Evolutionary conservation across 1,140 invertebrate genomes (phyloP).

Genomic region (Ericerus pela): DNA sequence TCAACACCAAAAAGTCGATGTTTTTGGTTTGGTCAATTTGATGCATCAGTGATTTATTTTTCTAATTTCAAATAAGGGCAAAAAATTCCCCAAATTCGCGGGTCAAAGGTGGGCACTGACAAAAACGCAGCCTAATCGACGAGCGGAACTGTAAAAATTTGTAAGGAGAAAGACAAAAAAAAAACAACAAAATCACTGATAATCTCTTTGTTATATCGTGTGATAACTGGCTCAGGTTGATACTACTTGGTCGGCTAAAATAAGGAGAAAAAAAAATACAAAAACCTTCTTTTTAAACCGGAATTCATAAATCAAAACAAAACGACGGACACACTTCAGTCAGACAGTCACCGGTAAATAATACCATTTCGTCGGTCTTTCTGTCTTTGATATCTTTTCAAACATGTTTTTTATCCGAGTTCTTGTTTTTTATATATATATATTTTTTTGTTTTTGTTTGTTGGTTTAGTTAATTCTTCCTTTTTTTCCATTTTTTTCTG

Average conservation of each 20-base stretch:
- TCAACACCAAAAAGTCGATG: no score
- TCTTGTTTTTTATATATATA: conserved; percentile 1
- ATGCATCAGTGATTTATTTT: no score
- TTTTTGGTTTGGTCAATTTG: no score
- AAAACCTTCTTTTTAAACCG: conserved; percentile 9
- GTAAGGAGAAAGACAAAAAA: no score
- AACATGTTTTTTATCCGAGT: conserved; percentile 12
- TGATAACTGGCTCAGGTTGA: conserved; percentile 9
- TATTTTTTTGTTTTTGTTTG: conserved; percentile 1
- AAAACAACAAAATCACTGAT: no score
- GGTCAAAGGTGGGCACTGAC: no score
- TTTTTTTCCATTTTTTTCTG: conserved; percentile 1
- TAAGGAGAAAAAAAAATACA: conserved; percentile 6
- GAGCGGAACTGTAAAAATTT: no score
- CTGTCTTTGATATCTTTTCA: conserved; percentile 10
- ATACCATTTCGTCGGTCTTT: conserved; percentile 12
- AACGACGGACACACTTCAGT: conserved; percentile 11
- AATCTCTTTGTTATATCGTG: conserved; percentile 8
- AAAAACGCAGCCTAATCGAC: no score
- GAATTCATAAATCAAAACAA: conserved; percentile 12
- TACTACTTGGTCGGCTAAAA: conserved; percentile 6
- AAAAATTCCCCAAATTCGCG: no score
- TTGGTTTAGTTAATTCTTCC: conserved; percentile 5
- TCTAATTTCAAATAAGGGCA: no score
- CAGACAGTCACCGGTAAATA: conserved; percentile 11